These are phyloP conservation scores for Lordiphosa fenestrarum DNA, from an alignment of 2,888 invertebrate genomes.

Conservation along the genomic window DNA sequence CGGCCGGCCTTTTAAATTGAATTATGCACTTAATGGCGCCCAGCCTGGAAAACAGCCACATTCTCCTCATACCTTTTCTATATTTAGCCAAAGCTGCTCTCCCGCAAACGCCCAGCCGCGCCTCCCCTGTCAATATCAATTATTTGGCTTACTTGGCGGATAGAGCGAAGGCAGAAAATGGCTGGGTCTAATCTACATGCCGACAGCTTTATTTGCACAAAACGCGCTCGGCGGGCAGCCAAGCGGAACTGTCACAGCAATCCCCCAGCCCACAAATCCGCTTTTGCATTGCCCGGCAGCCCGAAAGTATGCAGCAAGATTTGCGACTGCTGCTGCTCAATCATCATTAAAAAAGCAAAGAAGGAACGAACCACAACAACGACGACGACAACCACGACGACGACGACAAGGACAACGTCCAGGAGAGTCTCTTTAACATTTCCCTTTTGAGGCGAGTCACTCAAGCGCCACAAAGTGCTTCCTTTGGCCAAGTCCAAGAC, in stretches of 20 bases:
- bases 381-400: not conserved
- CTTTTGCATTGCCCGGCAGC: constrained; percentile 43
- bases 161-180: constrained; percentile 6
- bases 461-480: constrained; percentile 68
- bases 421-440: constrained; percentile 40
- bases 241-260: constrained; percentile 45
- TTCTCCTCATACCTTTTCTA: too few species aligned
- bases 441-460: constrained; percentile 54
- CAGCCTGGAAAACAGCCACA: not conserved
- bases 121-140: constrained; percentile 43
- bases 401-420: constrained; percentile 23
- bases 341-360: constrained; percentile 59
- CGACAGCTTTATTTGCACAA: constrained; percentile 40
- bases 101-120: not conserved
- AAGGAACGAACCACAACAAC: constrained; percentile 3
- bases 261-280: constrained; percentile 22
- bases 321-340: constrained; percentile 57
- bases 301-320: constrained; percentile 64
- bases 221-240: constrained; percentile 33
- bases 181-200: constrained; percentile 40
- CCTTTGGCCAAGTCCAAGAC: constrained; percentile 36
- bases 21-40: constrained; percentile 66
- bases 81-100: too few species aligned
- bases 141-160: constrained; percentile 24
- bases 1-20: constrained; percentile 49